These are phyloP conservation scores for Bothrops jararaca DNA, from an alignment of 2,113 vertebrate species.

Conservation along the genomic window DNA sequence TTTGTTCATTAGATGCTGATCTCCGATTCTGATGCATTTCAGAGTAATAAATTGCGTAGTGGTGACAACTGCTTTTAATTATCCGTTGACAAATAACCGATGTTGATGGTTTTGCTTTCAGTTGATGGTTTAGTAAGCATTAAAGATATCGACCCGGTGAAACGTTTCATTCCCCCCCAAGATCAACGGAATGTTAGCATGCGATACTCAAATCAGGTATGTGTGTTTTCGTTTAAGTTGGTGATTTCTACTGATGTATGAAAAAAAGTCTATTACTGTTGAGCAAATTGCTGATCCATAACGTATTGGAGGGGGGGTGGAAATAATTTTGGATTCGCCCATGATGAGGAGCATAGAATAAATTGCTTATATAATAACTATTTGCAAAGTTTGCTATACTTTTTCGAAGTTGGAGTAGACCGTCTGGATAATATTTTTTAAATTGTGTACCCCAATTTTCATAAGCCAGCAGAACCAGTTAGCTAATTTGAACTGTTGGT, in stretches of 20 bases:
- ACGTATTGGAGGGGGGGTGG: neutral
- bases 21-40: neutral
- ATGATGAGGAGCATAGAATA: neutral
- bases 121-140: conserved; percentile 91
- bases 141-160: conserved; percentile 90
- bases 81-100: neutral
- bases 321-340: neutral
- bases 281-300: neutral
- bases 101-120: conserved; percentile 59
- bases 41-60: neutral
- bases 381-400: neutral
- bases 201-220: conserved; percentile 96
- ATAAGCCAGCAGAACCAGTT: neutral
- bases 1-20: neutral
- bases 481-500: neutral
- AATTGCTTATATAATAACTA: neutral
- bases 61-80: neutral
- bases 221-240: neutral
- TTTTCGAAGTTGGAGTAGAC: neutral
- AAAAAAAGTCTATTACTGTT: neutral
- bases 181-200: conserved; percentile 93
- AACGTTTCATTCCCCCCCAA: conserved; percentile 80
- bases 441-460: neutral
- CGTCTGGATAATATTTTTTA: too few relatives aligned
- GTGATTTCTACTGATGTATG: neutral